Base-by-base conservation (phyloP, 2,888 invertebrate genomes). In the Rhopalosiphum nymphaeae region DNA sequence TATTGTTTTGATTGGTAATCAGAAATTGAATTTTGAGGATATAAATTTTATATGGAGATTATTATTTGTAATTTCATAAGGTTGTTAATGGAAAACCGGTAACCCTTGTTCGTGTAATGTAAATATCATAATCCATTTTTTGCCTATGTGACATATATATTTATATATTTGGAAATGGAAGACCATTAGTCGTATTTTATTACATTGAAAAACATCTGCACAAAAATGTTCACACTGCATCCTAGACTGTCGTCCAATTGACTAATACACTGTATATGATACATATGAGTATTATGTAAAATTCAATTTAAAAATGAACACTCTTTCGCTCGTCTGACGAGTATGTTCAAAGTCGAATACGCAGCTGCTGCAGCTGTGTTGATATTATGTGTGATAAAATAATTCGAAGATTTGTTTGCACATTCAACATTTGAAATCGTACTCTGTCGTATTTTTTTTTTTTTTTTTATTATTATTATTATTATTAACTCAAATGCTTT, bases 371-470 rank as follows among this genome's bases (percentile, higher is more conserved):
- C 85, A 44, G 44, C 85, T 85, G 85, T 78, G 78, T 26, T 29
- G 85, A 85, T 85, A 44, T 85, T 44, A 46, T 46, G 86, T 44
- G n/a, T 86, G 29, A 53, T 53, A 53, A 53, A 49, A 36, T 49
- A 36, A 91, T 85, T 42, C 53, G 49, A 84, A 42, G 91, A 91
- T 91, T 91, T 91, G 84, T 91, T 53, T 53, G 78, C 78, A 53
- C 91, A 16, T 61, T 21, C 29, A 29, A 89, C 78, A 78, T 36
- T 36, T n/a, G 49, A 78, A 91, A 49, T n/a, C 25, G 53, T 26
- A 44, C 67, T 21, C 90, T n/a, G 90, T 21, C 36, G 25, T 78
- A 53, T 49, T 36, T 53, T 53, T 53, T 53, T 53, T 53, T 49
- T 13, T 13, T 13, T 49, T 49, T 49, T 49, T 49, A 46, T 46